Conservation (phyloP, 2,113 vertebrate species). For the Pelvicachromis taeniatus region DNA sequence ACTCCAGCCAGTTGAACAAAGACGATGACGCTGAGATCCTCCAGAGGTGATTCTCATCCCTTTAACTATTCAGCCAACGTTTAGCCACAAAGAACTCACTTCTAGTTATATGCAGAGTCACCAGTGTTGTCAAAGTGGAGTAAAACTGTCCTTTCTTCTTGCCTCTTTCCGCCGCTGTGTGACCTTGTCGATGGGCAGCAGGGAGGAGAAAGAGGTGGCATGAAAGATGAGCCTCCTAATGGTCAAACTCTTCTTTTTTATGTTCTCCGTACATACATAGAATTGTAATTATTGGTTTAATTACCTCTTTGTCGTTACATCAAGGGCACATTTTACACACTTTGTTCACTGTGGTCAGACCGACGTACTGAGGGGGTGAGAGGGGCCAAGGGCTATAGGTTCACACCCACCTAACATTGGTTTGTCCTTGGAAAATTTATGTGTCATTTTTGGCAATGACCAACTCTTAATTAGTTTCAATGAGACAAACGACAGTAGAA, state of each 20-base stretch:
- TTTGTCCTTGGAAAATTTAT: neutral
- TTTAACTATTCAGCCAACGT: neutral
- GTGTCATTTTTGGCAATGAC: neutral
- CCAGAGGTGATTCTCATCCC: neutral
- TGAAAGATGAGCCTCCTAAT: constrained; percentile 55
- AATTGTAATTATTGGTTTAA: constrained; percentile 66
- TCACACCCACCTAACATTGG: neutral
- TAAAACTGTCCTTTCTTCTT: neutral
- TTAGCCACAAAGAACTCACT: neutral
- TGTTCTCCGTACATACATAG: constrained; percentile 52
- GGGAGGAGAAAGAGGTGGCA: constrained; percentile 22
- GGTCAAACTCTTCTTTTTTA: constrained; percentile 58
- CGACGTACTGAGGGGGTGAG: neutral
- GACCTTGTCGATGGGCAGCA: constrained; percentile 44
- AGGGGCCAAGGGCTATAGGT: constrained; percentile 7
- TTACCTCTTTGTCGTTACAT: constrained; percentile 48
- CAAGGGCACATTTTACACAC: constrained; percentile 61
- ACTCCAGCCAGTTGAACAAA: accelerated
- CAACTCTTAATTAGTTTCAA: neutral
- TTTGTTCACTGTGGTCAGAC: constrained; percentile 15
- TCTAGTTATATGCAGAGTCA: neutral
- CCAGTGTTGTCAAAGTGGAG: neutral
- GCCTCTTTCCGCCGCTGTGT: neutral
- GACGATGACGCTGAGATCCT: neutral
- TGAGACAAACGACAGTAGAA: neutral